Evolutionary conservation across 2,113 vertebrate genomes (phyloP), one percentile per base, ranked within the genome.

Genomic region (Nycticebus coucang): DNA sequence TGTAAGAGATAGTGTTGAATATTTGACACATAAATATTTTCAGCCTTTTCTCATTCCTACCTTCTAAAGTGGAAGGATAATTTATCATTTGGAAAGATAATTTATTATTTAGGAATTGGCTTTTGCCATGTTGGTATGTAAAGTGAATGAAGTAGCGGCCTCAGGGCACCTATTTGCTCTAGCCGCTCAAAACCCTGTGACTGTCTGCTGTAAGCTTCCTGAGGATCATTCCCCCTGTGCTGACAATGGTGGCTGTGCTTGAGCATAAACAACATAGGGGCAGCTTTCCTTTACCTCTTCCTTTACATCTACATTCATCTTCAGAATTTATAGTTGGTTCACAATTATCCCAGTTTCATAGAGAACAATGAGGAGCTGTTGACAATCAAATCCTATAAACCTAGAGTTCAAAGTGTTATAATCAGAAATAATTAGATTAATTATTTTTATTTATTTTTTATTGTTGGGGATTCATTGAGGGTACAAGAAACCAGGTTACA

Each of bases 341-440:
- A 66, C 7, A 80, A 35, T 71, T 55, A 41, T 55, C 11, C 12
- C 55, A 59, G 17, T 81, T 50, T 92, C 45, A 68, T 50, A 35
- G 62, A 33, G 15, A 37, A 81, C 11, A 24, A 59, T 86, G 69
- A 59, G 6, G 5, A 66, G 28, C 74, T 87, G 28, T 33, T 30
- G 35, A 35, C 30, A 59, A 66, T 57, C 22, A 59, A 79, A 60
- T 9, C n/a, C 12, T 53, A 53, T 4, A 92, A 94, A 75, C 12
- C 17, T 12, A 3, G 69, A 59, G 66, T 84, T 88, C 10, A 74
- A 71, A 55, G 7, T 55, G 18, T 35, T 94, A 53, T 30, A 82
- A 77, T n/a, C 18, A 92, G 74, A 87, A 89, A 59, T 95, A 59
- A 92, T 50, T 79, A 55, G 37, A 91, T 66, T 71, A 77, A 55